Percentiles rank a stretch among this genome's conserved stretches.
Evolutionary conservation across 2,797 vertebrate species (phyloP).

Genomic region (Sebastes goodei): DNA sequence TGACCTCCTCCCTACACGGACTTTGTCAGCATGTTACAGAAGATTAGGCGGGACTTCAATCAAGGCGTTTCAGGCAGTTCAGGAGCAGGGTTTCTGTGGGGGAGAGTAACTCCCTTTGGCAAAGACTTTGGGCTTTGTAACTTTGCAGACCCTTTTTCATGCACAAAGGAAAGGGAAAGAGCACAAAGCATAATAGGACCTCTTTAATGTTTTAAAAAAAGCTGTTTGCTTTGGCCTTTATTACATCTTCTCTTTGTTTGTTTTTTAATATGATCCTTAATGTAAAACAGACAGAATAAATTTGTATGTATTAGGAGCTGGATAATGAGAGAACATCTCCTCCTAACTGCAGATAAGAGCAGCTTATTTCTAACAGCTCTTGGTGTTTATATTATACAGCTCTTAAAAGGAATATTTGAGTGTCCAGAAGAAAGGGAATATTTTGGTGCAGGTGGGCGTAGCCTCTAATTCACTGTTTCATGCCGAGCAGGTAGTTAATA

Average conservation of each 20-base stretch:
- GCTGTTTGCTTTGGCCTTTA: background rate
- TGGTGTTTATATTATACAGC: slow-evolving; percentile 15
- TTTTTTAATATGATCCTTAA: background rate
- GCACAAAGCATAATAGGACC: too few species aligned
- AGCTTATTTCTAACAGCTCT: background rate
- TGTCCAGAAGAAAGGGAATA: slow-evolving; percentile 38
- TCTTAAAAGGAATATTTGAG: slow-evolving; percentile 36
- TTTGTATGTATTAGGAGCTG: background rate
- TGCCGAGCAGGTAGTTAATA: slow-evolving; percentile 56
- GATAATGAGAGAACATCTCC: background rate
- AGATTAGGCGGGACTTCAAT: too few species aligned
- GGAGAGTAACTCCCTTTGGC: too few species aligned
- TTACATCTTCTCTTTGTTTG: background rate
- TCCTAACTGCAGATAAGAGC: background rate
- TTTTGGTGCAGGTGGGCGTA: slow-evolving; percentile 28
- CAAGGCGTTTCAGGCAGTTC: too few species aligned
- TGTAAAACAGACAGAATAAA: background rate
- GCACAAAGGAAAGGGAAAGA: too few species aligned
- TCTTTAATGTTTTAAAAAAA: background rate
- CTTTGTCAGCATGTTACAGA: too few species aligned
- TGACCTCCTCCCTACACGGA: too few species aligned
- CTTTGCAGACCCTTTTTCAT: too few species aligned
- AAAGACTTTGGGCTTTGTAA: too few species aligned
- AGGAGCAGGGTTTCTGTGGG: too few species aligned
- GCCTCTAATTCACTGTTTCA: slow-evolving; percentile 22